These are phyloP conservation scores for Mus spicilegus DNA, from an alignment of 2,113 vertebrate species.

Conservation along the genomic window DNA sequence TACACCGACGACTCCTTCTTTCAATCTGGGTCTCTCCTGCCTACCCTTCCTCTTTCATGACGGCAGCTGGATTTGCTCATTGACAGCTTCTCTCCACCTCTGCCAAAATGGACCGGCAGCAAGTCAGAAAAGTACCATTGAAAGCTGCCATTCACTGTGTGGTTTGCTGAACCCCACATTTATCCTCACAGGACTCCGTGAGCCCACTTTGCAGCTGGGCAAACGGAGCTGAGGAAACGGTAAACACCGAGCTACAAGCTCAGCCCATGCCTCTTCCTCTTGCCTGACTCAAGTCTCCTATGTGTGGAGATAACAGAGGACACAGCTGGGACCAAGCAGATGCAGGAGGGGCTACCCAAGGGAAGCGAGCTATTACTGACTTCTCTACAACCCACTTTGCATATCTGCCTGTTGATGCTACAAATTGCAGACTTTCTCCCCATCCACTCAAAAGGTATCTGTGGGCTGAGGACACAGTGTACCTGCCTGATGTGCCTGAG, in stretches of 20 bases:
- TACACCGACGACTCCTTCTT: not conserved
- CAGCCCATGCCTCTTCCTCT: not conserved
- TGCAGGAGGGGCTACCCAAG: not conserved
- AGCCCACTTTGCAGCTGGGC: not conserved
- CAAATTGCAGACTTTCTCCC: not conserved
- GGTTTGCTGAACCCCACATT: fast-evolving
- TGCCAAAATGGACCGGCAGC: fast-evolving
- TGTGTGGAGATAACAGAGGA: not conserved
- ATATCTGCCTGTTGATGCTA: not conserved
- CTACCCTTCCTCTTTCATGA: not conserved
- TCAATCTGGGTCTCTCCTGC: no score
- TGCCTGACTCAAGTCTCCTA: not conserved
- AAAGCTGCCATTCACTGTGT: not conserved
- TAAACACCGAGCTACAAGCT: no score
- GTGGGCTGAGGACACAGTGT: not conserved
- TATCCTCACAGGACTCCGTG: not conserved
- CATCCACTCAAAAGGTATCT: not conserved
- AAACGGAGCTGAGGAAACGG: not conserved
- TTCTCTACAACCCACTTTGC: not conserved
- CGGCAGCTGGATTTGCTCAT: not conserved
- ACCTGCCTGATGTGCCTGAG: not conserved
- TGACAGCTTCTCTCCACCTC: not conserved
- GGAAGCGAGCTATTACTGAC: not conserved
- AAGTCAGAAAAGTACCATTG: not conserved
- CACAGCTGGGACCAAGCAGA: fast-evolving